phyloP scores from a whole-genome alignment of 1,140 invertebrate genomes.

The Calycopis cecrops region DNA sequence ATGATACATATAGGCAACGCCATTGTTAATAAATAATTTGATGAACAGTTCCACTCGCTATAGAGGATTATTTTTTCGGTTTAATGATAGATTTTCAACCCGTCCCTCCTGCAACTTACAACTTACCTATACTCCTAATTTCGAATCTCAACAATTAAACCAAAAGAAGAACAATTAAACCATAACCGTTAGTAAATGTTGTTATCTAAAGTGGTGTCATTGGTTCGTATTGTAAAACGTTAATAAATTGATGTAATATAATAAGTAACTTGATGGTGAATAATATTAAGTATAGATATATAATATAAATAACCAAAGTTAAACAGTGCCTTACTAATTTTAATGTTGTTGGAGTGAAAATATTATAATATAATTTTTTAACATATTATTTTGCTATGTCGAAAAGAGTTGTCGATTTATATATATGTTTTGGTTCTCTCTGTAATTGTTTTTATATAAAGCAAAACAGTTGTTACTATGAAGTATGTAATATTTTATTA shows the following conservation, averaged over 20 bases:
- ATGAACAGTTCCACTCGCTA: no score
- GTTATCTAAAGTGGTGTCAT: neutral
- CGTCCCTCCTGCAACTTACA: neutral
- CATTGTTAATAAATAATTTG: no score
- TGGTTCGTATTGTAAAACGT: neutral
- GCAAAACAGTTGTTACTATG: neutral
- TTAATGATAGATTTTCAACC: no score
- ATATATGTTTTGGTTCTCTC: neutral
- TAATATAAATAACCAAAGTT: conserved; percentile 43
- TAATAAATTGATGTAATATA: neutral
- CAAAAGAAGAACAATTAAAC: no score
- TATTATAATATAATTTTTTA: conserved; percentile 6
- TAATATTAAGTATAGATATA: neutral
- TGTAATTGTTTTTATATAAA: neutral
- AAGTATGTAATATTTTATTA: neutral
- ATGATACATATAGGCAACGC: no score
- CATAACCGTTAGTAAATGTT: neutral
- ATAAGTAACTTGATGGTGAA: neutral
- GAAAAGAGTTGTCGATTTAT: neutral
- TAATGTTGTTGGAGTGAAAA: conserved; percentile 27
- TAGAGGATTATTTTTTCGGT: no score
- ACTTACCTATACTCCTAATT: neutral
- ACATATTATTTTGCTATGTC: neutral
- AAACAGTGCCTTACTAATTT: conserved; percentile 50
- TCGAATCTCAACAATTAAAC: neutral